phyloP scores from a whole-genome alignment of 2,888 invertebrate species.

The Buathra laborator region DNA sequence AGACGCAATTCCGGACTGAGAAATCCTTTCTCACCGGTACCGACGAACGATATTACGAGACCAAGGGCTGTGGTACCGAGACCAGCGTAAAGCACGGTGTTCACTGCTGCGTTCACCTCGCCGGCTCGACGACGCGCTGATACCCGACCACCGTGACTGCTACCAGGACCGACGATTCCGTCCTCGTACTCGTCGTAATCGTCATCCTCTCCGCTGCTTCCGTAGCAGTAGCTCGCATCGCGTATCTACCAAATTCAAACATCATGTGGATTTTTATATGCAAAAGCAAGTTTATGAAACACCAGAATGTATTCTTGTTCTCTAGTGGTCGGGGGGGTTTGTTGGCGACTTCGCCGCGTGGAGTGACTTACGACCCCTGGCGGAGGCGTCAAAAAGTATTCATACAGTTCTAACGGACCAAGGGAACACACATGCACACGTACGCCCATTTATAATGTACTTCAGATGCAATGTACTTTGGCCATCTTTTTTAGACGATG shows the following conservation, averaged over 20 bases:
- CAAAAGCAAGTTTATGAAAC: background rate
- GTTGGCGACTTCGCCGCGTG: too few species aligned
- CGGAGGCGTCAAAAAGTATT: too few species aligned
- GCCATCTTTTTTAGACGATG: too few species aligned
- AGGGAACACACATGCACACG: too few species aligned
- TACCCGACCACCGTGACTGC: slow-evolving; percentile 87
- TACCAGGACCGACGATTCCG: slow-evolving; percentile 64
- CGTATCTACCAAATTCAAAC: slow-evolving; percentile 88
- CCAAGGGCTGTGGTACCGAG: slow-evolving; percentile 94
- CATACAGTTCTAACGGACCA: too few species aligned
- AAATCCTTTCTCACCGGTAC: slow-evolving; percentile 95
- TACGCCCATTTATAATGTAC: too few species aligned
- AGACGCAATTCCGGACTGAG: slow-evolving; percentile 94
- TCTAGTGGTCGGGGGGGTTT: too few species aligned
- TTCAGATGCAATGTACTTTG: too few species aligned
- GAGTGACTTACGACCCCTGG: too few species aligned
- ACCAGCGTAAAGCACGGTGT: slow-evolving; percentile 94
- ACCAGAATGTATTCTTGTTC: too few species aligned
- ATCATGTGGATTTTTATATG: slow-evolving; percentile 3
- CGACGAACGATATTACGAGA: slow-evolving; percentile 95
- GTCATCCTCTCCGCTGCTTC: slow-evolving; percentile 88
- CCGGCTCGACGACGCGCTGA: slow-evolving; percentile 87
- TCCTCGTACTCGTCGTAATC: slow-evolving; percentile 84
- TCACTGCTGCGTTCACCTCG: slow-evolving; percentile 93
- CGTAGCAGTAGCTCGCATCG: slow-evolving; percentile 93